Evolutionary conservation across 2,888 invertebrate genomes (phyloP).

Genomic region (Macroteleia sp.): DNA sequence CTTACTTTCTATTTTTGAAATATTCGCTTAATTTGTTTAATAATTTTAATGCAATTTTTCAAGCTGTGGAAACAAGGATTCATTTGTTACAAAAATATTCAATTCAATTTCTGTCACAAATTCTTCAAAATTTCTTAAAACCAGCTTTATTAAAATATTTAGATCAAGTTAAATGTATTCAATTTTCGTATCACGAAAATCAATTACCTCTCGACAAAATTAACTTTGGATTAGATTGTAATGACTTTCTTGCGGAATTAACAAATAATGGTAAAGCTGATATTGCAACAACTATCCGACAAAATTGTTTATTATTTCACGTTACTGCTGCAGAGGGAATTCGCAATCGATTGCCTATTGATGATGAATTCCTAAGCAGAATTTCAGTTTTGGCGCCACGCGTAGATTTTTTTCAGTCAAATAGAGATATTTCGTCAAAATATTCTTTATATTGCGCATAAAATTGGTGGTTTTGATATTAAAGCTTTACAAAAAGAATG

Average conservation of each 20-base stretch:
- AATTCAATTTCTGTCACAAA: too few relatives aligned
- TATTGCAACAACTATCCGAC: background rate
- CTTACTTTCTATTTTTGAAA: too few relatives aligned
- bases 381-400: background rate
- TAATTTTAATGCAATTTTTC: too few relatives aligned
- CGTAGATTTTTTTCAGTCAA: too few relatives aligned
- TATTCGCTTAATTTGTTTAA: too few relatives aligned
- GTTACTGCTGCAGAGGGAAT: conserved; percentile 20
- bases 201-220: conserved; percentile 4
- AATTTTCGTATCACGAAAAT: background rate
- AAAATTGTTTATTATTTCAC: conserved; percentile 14
- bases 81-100: too few relatives aligned
- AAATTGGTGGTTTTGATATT: conserved; percentile 9
- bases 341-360: conserved; percentile 13
- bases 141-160: too few relatives aligned
- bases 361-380: conserved; percentile 11
- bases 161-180: too few relatives aligned
- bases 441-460: background rate
- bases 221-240: conserved; percentile 6
- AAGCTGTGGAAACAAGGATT: too few relatives aligned
- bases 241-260: background rate
- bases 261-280: background rate
- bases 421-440: background rate
- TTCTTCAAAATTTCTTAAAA: too few relatives aligned
- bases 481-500: conserved; percentile 13